phyloP scores from a whole-genome alignment of 2,113 vertebrate species.

The Lampris megalopsis region DNA sequence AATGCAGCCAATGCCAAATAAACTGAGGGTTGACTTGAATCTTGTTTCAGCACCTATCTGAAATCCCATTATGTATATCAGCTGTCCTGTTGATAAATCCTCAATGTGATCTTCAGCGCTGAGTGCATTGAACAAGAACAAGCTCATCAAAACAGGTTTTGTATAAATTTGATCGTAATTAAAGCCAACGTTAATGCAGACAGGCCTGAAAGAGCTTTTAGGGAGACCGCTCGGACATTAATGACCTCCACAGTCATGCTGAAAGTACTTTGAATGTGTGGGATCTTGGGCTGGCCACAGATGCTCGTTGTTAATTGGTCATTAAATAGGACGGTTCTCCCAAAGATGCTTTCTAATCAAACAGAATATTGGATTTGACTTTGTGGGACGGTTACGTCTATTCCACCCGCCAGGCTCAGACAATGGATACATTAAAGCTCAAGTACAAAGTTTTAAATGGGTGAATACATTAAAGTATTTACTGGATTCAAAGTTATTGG shows the following conservation, averaged over 20 bases:
- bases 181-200: conserved; percentile 11
- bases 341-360: conserved; percentile 35
- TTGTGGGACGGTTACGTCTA: conserved; percentile 26
- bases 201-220: conserved; percentile 22
- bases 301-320: conserved; percentile 23
- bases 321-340: conserved; percentile 34
- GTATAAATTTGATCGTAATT: conserved; percentile 7
- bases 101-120: conserved; percentile 17
- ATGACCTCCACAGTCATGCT: conserved; percentile 3
- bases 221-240: conserved; percentile 13
- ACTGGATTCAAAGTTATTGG: background rate
- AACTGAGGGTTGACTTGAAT: conserved; percentile 22
- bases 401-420: background rate
- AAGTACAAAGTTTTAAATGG: conserved; percentile 1
- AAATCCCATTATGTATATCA: conserved; percentile 27
- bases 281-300: conserved; percentile 11
- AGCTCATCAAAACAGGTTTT: background rate
- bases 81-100: background rate
- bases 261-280: conserved; percentile 43
- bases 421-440: conserved; percentile 22
- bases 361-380: background rate
- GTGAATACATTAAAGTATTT: background rate
- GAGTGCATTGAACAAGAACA: conserved; percentile 24
- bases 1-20: conserved; percentile 9
- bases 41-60: background rate